Evolutionary conservation across 2,113 vertebrate genomes (phyloP), one percentile per base, ranked within the genome.

Genomic region (Edolisoma coerulescens): DNA sequence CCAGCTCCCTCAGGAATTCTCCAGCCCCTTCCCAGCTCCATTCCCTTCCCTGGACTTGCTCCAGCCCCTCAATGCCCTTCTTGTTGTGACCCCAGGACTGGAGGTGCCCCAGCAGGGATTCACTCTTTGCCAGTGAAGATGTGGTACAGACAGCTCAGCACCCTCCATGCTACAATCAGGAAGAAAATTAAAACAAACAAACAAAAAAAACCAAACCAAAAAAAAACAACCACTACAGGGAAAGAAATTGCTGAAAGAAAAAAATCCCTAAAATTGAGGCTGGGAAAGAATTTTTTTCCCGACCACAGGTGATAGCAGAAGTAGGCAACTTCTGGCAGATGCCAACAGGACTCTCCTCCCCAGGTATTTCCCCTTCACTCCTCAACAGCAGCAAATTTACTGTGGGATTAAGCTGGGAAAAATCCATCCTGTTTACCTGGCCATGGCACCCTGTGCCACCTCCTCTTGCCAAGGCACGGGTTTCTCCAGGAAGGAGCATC

Each of bases 191-290:
- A 79, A 88, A 44, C 9, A 53, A 67, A 45, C 6, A 12, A n/a
- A 45, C 18, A 32, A 9, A n/a, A 28, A 50, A n/a, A n/a, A n/a
- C n/a, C n/a, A n/a, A n/a, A n/a, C n/a, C n/a, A n/a, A n/a, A n/a
- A n/a, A n/a, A n/a, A n/a, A n/a, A n/a, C n/a, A n/a, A n/a, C n/a
- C 5, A 20, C 17, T 23, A 19, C 6, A 23, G 9, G 1, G 16
- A 14, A 61, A 84, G 18, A 41, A 54, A 61, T 11, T 21, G 8
- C 39, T 76, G 59, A 8, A 50, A n/a, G n/a, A n/a, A 67, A 63
- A 33, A 82, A 50, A 41, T 17, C 35, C 11, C 47, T 27, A 17
- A 12, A 17, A 16, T 11, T 60, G 22, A 56, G 5, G 8, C 39
- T n/a, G 18, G 28, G 37, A 64, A 24, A n/a, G 11, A 15, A n/a